Percentiles rank a stretch among this genome's conserved stretches.
phyloP scores from a whole-genome alignment of 2,888 invertebrate genomes.

The Eilema sororculum region DNA sequence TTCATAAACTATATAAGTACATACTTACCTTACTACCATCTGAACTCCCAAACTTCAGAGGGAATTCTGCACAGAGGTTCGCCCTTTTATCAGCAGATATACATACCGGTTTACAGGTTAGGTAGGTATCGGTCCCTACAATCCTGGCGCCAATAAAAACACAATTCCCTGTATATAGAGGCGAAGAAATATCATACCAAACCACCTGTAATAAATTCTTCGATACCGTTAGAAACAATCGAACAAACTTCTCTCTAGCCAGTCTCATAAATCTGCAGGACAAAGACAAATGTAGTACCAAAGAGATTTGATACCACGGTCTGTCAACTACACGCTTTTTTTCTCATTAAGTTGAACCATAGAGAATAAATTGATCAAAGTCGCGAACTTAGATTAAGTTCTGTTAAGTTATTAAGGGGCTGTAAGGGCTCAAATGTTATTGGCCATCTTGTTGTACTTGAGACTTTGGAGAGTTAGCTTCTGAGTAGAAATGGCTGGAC shows the following conservation, averaged over 20 bases:
- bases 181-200: not conserved
- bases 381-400: constrained; percentile 58
- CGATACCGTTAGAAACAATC: constrained; percentile 22
- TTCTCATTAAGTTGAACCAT: constrained; percentile 54
- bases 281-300: constrained; percentile 53
- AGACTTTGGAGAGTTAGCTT: not conserved
- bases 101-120: no score
- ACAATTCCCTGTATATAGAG: not conserved
- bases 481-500: not conserved
- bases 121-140: no score
- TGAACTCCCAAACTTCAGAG: no score
- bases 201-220: constrained; percentile 17
- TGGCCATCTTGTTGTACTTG: constrained; percentile 9
- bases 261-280: constrained; percentile 42
- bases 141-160: no score
- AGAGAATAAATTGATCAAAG: constrained; percentile 59
- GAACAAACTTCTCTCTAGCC: constrained; percentile 7
- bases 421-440: constrained; percentile 17
- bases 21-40: no score
- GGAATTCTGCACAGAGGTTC: no score
- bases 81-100: no score
- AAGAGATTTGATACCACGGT: constrained; percentile 48
- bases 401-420: constrained; percentile 49
- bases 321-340: constrained; percentile 57
- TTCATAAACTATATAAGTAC: no score